Evolutionary conservation across 2,888 invertebrate species (phyloP), one percentile per base, ranked within the genome.

Genomic region (Drosophila engyochracea): DNA sequence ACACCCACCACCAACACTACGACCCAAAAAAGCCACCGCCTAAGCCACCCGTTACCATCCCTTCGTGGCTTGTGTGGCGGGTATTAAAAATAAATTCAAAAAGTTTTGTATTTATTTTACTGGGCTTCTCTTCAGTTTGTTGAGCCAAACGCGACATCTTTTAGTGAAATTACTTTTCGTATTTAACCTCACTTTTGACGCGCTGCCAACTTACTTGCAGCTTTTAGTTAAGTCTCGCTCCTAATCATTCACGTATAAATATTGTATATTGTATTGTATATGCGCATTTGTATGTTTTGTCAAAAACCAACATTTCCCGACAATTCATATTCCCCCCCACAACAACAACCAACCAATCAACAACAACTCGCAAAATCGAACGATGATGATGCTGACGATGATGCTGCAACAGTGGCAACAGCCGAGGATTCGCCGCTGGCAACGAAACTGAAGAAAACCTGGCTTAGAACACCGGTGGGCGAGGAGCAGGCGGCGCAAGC

Each of bases 401-500:
- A 57, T 61, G 22, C 51, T 57, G 51, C 19, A 63, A 65, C 78
- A 96, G 95, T 95, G 95, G 95, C 95, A 93, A 95, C 95, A 93
- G 95, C 95, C 89, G 95, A 95, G 94, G 94, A 94, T 74, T 95
- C 96, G 92, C 95, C 96, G 92, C 94, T 95, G 93, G 95, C 96
- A 91, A 95, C 95, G 94, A 96, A 96, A 94, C 94, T 95, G 94
- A 96, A 96, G 94, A 96, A 95, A 95, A 95, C 95, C 93, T 96
- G 95, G 95, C 95, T 95, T 94, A 95, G 95, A 94, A 95, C 95
- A 94, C 95, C 95, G 91, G 94, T 95, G 81, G 95, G 95, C 93
- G 95, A 95, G 93, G 96, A 95, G 93, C 95, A 95, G 93, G 95
- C 95, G 89, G 95, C 95, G 92, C 95, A 95, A 94, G 95, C 95